phyloP scores from a whole-genome alignment of 1,140 invertebrate species.

The Drosophila lacertosa region DNA sequence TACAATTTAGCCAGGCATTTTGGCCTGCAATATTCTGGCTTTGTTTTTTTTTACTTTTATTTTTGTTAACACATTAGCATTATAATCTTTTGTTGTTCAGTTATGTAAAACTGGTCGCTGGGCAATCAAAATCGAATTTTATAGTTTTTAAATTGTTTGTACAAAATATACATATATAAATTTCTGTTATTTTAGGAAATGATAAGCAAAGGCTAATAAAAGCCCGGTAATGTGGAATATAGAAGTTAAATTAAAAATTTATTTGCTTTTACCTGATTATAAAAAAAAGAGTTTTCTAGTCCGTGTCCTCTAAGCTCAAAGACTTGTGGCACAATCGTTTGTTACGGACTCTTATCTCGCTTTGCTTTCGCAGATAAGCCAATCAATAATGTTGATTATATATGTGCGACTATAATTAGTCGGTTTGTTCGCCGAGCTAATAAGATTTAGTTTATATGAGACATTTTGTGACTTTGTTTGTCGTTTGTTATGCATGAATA shows the following conservation, averaged over 20 bases:
- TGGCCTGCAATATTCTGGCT: background rate
- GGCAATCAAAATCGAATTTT: background rate
- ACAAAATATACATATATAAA: no score
- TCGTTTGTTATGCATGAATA: conserved; percentile 33
- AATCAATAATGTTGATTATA: conserved; percentile 28
- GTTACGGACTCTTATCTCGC: background rate
- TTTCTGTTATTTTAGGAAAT: background rate
- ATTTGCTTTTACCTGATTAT: no score
- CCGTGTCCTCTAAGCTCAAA: background rate
- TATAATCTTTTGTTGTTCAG: conserved; percentile 2
- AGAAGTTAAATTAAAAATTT: no score
- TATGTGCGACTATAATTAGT: conserved; percentile 18
- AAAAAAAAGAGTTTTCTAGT: no score
- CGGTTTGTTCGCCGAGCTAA: conserved; percentile 8
- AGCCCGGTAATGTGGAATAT: no score
- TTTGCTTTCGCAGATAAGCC: conserved; percentile 13
- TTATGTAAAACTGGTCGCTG: background rate
- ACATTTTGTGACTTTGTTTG: conserved; percentile 17
- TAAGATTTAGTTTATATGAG: conserved; percentile 23
- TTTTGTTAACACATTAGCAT: conserved; percentile 14
- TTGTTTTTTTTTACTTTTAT: background rate
- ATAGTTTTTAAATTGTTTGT: conserved; percentile 9
- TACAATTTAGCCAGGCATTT: background rate
- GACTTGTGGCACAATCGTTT: background rate
- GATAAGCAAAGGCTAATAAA: no score